Base-by-base conservation (phyloP, 2,888 invertebrate species). In the Thelaira solivaga region DNA sequence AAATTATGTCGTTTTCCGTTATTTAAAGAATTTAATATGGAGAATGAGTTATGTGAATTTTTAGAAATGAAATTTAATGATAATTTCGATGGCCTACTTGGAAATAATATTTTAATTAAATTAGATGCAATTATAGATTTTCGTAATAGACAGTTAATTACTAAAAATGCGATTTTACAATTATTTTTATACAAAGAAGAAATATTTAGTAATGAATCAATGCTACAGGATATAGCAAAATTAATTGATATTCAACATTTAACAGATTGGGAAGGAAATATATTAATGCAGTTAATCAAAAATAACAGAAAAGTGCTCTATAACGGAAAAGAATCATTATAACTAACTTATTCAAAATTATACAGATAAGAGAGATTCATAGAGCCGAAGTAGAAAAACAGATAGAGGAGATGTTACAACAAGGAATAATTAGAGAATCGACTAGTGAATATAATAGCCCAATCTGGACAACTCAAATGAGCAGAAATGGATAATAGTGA, bases 311-410 rank as follows among this genome's bases (percentile, higher is more conserved):
- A 26, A 8, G 39, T 8, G 4, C 51, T 64, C 11, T 64, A 51
- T 41, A 18, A n/a, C 7, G 39, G 39, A 11, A 41, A 51, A 2
- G 51, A 64, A 4, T 1, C 16, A 0, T 18, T 51, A 18, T 39
- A 49, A 6, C 39, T 64, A 26, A 49, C 64, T 2, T 24, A 64
- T n/a, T n/a, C n/a, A n/a, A n/a, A n/a, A n/a, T n/a, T n/a, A n/a
- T n/a, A n/a, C n/a, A n/a, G n/a, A n/a, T n/a, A n/a, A n/a, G n/a
- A n/a, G n/a, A 64, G 11, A 24, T 49, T 11, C 49, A 64, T n/a
- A 49, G 22, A 18, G 20, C n/a, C 6, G 47, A 62, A 47, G 36
- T 62, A 11, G 22, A 62, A 22, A 47, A 7, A 5, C 24, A 62
- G 2, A 49, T 64, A 22, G 24, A 64, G 3, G 49, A 49, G 1